These are phyloP conservation scores for Bombus difficillimus DNA, from an alignment of 1,140 invertebrate species.

Conservation along the genomic window DNA sequence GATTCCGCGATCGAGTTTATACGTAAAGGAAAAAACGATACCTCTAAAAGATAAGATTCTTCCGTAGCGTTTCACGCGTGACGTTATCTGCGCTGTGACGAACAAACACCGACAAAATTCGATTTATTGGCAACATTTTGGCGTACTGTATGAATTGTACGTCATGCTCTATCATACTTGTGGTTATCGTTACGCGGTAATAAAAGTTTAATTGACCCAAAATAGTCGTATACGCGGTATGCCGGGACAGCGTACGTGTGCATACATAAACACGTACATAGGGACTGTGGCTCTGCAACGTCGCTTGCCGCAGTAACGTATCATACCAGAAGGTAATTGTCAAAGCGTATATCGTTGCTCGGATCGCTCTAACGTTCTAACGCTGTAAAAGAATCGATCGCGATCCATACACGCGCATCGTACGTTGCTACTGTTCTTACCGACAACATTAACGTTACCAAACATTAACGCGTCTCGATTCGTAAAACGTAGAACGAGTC, in stretches of 20 bases:
- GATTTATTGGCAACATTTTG: neutral
- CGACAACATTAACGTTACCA: too few species aligned
- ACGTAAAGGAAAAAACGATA: neutral
- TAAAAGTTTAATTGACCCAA: neutral
- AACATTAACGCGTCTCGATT: neutral
- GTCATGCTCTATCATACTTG: rapidly evolving
- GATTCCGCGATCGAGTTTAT: neutral
- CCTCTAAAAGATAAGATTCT: neutral
- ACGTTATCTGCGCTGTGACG: neutral
- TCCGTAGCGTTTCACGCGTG: neutral
- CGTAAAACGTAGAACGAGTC: neutral
- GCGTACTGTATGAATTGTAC: rapidly evolving
- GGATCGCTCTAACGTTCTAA: too few species aligned
- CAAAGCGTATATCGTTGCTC: too few species aligned
- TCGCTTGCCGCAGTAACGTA: too few species aligned
- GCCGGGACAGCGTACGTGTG: too few species aligned
- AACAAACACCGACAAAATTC: neutral
- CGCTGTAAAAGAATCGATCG: too few species aligned
- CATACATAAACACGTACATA: too few species aligned
- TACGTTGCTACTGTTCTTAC: too few species aligned
- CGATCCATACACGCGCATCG: too few species aligned
- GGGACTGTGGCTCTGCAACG: too few species aligned
- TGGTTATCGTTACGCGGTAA: neutral
- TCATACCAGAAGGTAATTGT: too few species aligned
- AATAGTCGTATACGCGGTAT: neutral